Conservation (phyloP, 2,888 invertebrate species). For the Emmelina monodactyla region DNA sequence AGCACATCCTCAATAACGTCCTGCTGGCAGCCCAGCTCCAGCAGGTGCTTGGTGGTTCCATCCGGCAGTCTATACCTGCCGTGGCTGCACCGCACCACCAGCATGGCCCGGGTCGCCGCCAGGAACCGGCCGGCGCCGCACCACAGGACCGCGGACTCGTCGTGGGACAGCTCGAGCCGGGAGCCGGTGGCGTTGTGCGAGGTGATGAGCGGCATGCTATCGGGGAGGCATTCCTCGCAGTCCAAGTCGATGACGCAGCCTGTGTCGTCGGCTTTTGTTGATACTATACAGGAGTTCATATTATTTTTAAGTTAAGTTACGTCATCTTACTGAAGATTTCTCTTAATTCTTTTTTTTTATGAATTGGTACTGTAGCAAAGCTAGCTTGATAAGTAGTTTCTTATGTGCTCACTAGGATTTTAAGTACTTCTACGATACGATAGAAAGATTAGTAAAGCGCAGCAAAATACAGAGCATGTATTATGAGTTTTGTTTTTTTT, state of each 20-base stretch:
- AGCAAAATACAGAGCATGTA: too few relatives aligned
- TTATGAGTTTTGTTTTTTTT: too few relatives aligned
- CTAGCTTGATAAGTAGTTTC: too few relatives aligned
- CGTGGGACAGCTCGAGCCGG: constrained; percentile 20
- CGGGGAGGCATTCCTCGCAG: constrained; percentile 51
- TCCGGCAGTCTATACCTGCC: constrained; percentile 37
- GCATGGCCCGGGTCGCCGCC: constrained; percentile 25
- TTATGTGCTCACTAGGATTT: too few relatives aligned
- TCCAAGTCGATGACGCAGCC: constrained; percentile 43
- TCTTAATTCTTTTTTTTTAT: too few relatives aligned
- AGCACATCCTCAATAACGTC: constrained; percentile 48
- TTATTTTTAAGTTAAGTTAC: too few relatives aligned
- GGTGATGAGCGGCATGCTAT: constrained; percentile 38
- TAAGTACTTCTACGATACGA: too few relatives aligned
- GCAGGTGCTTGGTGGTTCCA: constrained; percentile 26
- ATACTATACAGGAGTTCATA: too few relatives aligned
- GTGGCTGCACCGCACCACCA: constrained; percentile 31
- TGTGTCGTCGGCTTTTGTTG: constrained; percentile 16
- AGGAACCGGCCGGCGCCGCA: constrained; percentile 44
- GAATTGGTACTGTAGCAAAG: too few relatives aligned
- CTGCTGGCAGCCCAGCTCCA: constrained; percentile 55
- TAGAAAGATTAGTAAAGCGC: too few relatives aligned
- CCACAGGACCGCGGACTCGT: constrained; percentile 30
- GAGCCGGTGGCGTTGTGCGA: background rate
- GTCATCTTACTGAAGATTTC: too few relatives aligned